Conservation (phyloP, 2,113 vertebrate species). For the Notothenia rossii region DNA sequence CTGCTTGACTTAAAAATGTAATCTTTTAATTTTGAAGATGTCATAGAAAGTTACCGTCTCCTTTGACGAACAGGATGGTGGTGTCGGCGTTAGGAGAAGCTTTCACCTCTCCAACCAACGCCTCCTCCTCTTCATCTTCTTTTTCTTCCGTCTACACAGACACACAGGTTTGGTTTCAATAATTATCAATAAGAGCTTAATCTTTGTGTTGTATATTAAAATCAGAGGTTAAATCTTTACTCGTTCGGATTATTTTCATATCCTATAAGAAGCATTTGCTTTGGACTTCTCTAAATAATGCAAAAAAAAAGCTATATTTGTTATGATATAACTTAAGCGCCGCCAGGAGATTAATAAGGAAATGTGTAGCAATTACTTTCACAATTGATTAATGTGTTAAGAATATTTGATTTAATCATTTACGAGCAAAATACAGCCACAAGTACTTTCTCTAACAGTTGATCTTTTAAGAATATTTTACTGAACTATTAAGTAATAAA, state of each 20-base stretch:
- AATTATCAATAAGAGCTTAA: not conserved
- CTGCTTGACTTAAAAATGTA: not conserved
- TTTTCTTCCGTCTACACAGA: constrained; percentile 92
- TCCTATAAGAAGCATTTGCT: not conserved
- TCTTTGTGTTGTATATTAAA: too few species aligned
- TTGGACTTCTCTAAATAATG: not conserved
- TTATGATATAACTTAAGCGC: not conserved
- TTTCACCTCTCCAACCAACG: constrained; percentile 92
- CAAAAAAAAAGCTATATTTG: too few species aligned
- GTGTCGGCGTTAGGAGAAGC: constrained; percentile 97
- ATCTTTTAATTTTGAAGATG: too few species aligned
- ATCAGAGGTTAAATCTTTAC: not conserved
- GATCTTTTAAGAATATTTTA: too few species aligned
- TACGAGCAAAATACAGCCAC: too few species aligned
- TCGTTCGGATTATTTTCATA: not conserved
- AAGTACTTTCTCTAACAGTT: too few species aligned
- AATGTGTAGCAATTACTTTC: too few species aligned
- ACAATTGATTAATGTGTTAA: too few species aligned
- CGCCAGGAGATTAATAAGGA: not conserved
- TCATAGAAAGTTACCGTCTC: constrained; percentile 86
- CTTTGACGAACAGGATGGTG: constrained; percentile 97
- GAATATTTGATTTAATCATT: too few species aligned
- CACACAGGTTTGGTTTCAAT: not conserved
- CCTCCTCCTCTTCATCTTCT: constrained; percentile 90
- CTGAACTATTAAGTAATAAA: too few species aligned